These are phyloP conservation scores for Lasioglossum oenotherae DNA, from an alignment of 2,888 invertebrate species.

Conservation along the genomic window DNA sequence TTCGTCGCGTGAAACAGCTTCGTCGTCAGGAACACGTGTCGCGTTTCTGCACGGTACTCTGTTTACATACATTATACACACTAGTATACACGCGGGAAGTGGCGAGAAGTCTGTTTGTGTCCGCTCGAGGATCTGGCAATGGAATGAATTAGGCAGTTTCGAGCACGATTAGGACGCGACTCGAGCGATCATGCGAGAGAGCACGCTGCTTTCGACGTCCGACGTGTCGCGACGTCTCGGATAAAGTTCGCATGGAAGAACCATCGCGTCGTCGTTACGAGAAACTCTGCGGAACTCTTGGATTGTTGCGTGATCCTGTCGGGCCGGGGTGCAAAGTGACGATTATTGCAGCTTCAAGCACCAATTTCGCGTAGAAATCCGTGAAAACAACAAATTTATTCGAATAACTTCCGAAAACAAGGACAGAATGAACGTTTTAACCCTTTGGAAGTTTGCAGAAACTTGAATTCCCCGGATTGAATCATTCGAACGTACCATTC, in stretches of 20 bases:
- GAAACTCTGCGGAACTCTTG: background rate
- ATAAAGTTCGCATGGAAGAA: background rate
- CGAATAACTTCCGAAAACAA: background rate
- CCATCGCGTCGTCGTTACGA: background rate
- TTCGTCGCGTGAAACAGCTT: slow-evolving; percentile 33
- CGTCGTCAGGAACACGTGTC: slow-evolving; percentile 62
- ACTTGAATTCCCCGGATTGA: background rate
- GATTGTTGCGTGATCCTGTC: background rate
- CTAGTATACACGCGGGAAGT: slow-evolving; percentile 57
- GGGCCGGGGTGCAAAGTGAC: background rate
- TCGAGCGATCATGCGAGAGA: slow-evolving; percentile 44
- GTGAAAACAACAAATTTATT: background rate
- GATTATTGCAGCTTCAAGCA: background rate
- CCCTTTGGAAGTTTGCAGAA: background rate
- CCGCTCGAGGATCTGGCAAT: slow-evolving; percentile 34
- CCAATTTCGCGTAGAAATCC: background rate
- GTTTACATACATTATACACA: slow-evolving; percentile 33
- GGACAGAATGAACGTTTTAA: background rate
- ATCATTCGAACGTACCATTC: background rate
- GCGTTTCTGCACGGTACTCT: slow-evolving; percentile 43
- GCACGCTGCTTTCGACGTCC: slow-evolving; percentile 26
- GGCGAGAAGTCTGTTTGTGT: slow-evolving; percentile 21
- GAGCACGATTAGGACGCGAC: slow-evolving; percentile 58
- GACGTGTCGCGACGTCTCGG: background rate
- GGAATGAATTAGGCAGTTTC: slow-evolving; percentile 64